Evolutionary conservation across 1,140 invertebrate species (phyloP).

Genomic region (Drosophila simulans): DNA sequence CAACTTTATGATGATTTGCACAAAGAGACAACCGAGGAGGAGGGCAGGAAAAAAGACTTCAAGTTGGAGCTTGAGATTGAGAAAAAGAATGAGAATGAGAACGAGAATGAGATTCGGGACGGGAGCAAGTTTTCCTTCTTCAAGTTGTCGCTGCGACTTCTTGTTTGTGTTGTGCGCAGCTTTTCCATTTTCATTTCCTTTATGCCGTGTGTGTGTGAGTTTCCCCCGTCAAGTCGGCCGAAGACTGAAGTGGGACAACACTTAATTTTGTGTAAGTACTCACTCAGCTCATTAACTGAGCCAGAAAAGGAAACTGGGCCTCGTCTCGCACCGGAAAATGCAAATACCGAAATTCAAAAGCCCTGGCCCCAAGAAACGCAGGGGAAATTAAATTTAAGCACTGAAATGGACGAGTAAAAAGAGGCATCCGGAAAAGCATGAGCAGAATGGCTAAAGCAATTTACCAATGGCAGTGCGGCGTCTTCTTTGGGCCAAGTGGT

Average conservation of each 20-base stretch:
- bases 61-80: slow-evolving; percentile 25
- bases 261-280: slow-evolving; percentile 84
- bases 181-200: slow-evolving; percentile 81
- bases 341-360: slow-evolving; percentile 61
- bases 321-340: slow-evolving; percentile 45
- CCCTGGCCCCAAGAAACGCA: slow-evolving; percentile 23
- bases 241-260: slow-evolving; percentile 77
- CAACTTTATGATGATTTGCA: slow-evolving; percentile 82
- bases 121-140: slow-evolving; percentile 67
- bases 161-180: slow-evolving; percentile 71
- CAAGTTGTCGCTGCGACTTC: slow-evolving; percentile 66
- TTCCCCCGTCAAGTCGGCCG: slow-evolving; percentile 63
- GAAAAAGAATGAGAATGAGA: slow-evolving; percentile 40
- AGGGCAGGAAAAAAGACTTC: slow-evolving; percentile 24
- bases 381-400: slow-evolving; percentile 76
- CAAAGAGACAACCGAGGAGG: slow-evolving; percentile 36
- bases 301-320: slow-evolving; percentile 58
- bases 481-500: slow-evolving; percentile 39
- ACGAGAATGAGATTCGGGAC: slow-evolving; percentile 39
- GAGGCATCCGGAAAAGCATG: slow-evolving; percentile 3
- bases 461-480: slow-evolving; percentile 24
- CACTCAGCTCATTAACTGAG: slow-evolving; percentile 81
- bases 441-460: slow-evolving; percentile 49
- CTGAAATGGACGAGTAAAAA: slow-evolving; percentile 26
- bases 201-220: slow-evolving; percentile 49